These are phyloP conservation scores for Agrilus planipennis DNA, from an alignment of 1,140 invertebrate genomes.

Conservation along the genomic window DNA sequence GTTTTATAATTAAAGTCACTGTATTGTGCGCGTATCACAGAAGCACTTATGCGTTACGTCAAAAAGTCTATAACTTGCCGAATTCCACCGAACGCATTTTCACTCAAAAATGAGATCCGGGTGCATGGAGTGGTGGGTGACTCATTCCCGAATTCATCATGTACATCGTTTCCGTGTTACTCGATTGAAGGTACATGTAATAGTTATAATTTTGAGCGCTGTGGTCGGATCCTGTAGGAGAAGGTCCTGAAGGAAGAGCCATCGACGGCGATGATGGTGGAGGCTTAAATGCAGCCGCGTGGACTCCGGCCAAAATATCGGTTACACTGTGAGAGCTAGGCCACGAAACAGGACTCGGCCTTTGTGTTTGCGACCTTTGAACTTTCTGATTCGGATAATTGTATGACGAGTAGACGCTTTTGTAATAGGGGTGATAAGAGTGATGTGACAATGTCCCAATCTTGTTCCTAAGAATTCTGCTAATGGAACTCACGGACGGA, in stretches of 20 bases:
- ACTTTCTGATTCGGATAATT: constrained; percentile 32
- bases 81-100: too few relatives aligned
- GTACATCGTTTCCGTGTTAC: constrained; percentile 36
- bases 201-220: constrained; percentile 55
- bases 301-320: constrained; percentile 49
- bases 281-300: constrained; percentile 28
- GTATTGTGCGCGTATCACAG: too few relatives aligned
- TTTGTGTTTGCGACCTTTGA: constrained; percentile 31
- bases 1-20: too few relatives aligned
- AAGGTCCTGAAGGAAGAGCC: constrained; percentile 12
- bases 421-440: constrained; percentile 38
- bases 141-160: constrained; percentile 30
- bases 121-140: constrained; percentile 15
- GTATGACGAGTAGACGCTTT: constrained; percentile 43
- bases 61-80: too few relatives aligned
- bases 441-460: constrained; percentile 32
- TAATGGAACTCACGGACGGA: constrained; percentile 86
- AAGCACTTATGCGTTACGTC: too few relatives aligned
- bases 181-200: constrained; percentile 50
- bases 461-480: constrained; percentile 41
- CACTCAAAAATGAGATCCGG: constrained; percentile 23
- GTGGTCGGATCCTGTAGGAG: constrained; percentile 20
- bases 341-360: constrained; percentile 28
- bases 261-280: constrained; percentile 15
- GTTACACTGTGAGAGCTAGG: constrained; percentile 55